Conservation (phyloP, 2,797 vertebrate species). For the Delichon dasypus region DNA sequence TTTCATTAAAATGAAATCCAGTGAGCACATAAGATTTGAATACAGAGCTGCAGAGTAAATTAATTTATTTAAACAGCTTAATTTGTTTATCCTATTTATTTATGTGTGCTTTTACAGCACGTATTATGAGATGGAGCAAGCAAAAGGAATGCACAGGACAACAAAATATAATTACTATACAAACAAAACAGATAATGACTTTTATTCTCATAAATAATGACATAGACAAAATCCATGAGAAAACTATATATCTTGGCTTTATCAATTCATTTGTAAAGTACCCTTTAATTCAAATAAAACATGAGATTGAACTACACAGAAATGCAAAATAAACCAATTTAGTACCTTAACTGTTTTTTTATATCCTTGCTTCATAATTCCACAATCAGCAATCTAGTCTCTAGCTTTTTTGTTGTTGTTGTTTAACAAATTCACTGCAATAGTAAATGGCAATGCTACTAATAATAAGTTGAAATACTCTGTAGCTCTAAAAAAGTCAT, state of each 20-base stretch:
- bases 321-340: slow-evolving; percentile 63
- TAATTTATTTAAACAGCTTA: slow-evolving; percentile 82
- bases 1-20: slow-evolving; percentile 80
- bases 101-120: slow-evolving; percentile 70
- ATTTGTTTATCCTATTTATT: slow-evolving; percentile 81
- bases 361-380: slow-evolving; percentile 50
- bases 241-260: slow-evolving; percentile 54
- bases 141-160: slow-evolving; percentile 67
- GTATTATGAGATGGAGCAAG: slow-evolving; percentile 66
- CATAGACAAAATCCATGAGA: slow-evolving; percentile 50
- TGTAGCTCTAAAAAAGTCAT: slow-evolving; percentile 44
- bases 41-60: slow-evolving; percentile 76
- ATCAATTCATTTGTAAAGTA: slow-evolving; percentile 68
- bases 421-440: slow-evolving; percentile 61
- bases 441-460: slow-evolving; percentile 69
- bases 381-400: slow-evolving; percentile 61
- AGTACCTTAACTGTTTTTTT: slow-evolving; percentile 60
- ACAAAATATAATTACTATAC: slow-evolving; percentile 74
- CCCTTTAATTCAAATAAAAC: slow-evolving; percentile 60
- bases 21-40: slow-evolving; percentile 76
- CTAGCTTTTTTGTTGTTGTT: slow-evolving; percentile 54
- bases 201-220: slow-evolving; percentile 67
- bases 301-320: slow-evolving; percentile 42
- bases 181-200: slow-evolving; percentile 78
- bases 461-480: slow-evolving; percentile 43